These are phyloP conservation scores for Temnothorax ravouxi DNA, from an alignment of 2,888 invertebrate species.

Conservation along the genomic window DNA sequence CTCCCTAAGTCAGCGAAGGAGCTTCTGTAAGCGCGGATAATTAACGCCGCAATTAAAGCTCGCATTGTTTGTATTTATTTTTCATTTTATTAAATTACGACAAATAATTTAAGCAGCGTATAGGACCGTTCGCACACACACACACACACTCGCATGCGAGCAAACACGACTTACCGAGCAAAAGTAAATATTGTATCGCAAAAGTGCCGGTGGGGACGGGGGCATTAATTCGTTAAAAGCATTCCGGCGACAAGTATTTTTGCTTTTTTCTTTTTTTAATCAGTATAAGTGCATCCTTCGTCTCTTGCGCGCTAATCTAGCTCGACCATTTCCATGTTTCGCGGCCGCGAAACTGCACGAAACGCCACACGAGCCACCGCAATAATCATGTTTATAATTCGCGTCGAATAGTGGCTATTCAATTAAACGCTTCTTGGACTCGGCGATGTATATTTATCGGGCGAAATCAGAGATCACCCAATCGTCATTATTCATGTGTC, in stretches of 20 bases:
- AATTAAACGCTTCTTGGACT: constrained; percentile 60
- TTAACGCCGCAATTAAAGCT: constrained; percentile 57
- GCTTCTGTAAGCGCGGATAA: constrained; percentile 46
- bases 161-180: constrained; percentile 54
- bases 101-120: constrained; percentile 65
- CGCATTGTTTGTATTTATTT: constrained; percentile 52
- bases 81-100: constrained; percentile 59
- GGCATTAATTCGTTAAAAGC: constrained; percentile 70
- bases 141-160: constrained; percentile 26
- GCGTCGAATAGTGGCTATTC: constrained; percentile 60
- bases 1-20: background rate
- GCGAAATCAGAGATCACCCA: constrained; percentile 44
- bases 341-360: constrained; percentile 41
- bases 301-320: constrained; percentile 55
- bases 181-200: constrained; percentile 57
- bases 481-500: constrained; percentile 41
- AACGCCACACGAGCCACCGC: constrained; percentile 52
- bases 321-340: constrained; percentile 47
- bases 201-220: constrained; percentile 37
- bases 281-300: constrained; percentile 66
- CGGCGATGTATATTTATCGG: constrained; percentile 39
- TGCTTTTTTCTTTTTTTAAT: constrained; percentile 69
- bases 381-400: constrained; percentile 68
- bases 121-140: constrained; percentile 30
- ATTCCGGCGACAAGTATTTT: constrained; percentile 63